Evolutionary conservation across 30 jellyfish, hydroid and myxozoan genomes (phyloP), one percentile per base, ranked within the genome.

Genomic region (Turritopsis dohrnii): DNA sequence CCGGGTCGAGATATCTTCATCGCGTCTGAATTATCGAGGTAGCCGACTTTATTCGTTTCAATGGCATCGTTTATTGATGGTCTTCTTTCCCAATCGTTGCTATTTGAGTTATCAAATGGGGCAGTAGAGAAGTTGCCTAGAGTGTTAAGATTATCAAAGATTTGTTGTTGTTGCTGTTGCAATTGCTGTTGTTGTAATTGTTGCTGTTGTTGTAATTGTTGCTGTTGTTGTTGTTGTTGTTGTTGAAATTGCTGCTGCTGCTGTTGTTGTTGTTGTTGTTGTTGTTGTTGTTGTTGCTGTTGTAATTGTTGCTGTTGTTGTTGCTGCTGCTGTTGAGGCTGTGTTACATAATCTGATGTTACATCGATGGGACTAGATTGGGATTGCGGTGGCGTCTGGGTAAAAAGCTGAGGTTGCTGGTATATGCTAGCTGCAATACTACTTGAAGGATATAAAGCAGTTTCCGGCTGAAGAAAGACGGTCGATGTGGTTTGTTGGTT

Each of bases 51-150:
- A 69, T 69, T 69, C 16, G 77, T 69, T 23, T 23, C 77, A n/a
- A 69, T 69, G 77, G 77, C 77, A 69, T 69, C 77, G 30, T 69
- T 69, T 23, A 69, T 69, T 19, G 77, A 69, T 69, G 77, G 77
- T n/a, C 77, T 23, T 7, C 17, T 9, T 69, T 69, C 31, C 77
- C 77, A 69, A 23, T 69, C 77, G 31, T 69, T 69, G 31, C 17
- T 69, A 7, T 23, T 27, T 9, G 28, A 23, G 77, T 69, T 69
- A n/a, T 69, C 77, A 19, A 69, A 69, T 9, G 28, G 17, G 16
- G 77, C 23, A 23, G 28, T 69, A 9, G 77, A 69, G 22, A 69
- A 69, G 19, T 69, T 27, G 16, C 31, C 30, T 9, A 69, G 77
- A 69, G 28, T 69, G 17, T 23, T 69, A n/a, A 69, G 28, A 27